Evolutionary conservation across 1,140 invertebrate genomes (phyloP), one percentile per base, ranked within the genome.

Genomic region (Nymphalis io): DNA sequence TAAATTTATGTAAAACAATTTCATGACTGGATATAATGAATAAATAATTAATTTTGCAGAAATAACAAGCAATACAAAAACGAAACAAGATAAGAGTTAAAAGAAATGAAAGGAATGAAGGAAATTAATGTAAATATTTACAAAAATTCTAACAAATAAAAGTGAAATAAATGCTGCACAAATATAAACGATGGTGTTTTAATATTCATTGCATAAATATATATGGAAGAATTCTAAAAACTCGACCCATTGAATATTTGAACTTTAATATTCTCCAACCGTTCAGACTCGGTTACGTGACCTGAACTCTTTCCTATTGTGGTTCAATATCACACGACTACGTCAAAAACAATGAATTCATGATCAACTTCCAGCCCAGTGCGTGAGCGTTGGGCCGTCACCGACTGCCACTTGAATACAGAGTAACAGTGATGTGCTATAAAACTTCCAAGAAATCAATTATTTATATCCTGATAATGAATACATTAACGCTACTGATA

Each of bases 261-360:
- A 80, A 78, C 72, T 74, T 90, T 87, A 88, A 76, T 88, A 90
- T 90, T 90, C 87, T 68, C 72, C 48, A 60, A 23, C 60, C 81
- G 86, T 88, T 71, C 78, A 72, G 70, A 76, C 75, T 80, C 76
- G 69, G 80, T 82, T 81, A 91, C 89, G 89, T 91, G 89, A 86
- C 82, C 83, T 87, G 83, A 88, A 87, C 84, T 84, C 84, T 89
- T 89, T 85, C 80, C 83, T 87, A 84, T 83, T 82, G 46, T 84
- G 80, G 83, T 87, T 84, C 81, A 86, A 86, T 89, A 88, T 83
- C 85, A 86, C 84, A 86, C 82, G 79, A 80, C 82, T 81, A 80
- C 83, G 80, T 88, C 82, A 85, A 85, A 89, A 89, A 91, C 87
- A 89, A 91, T 89, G 82, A 89, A 89, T 89, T 85, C 86, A 91